A percentile compares a stretch with the other conserved stretches of the same genome.
These are phyloP conservation scores for Pica pica DNA, from an alignment of 2,113 vertebrate genomes.

Conservation along the genomic window DNA sequence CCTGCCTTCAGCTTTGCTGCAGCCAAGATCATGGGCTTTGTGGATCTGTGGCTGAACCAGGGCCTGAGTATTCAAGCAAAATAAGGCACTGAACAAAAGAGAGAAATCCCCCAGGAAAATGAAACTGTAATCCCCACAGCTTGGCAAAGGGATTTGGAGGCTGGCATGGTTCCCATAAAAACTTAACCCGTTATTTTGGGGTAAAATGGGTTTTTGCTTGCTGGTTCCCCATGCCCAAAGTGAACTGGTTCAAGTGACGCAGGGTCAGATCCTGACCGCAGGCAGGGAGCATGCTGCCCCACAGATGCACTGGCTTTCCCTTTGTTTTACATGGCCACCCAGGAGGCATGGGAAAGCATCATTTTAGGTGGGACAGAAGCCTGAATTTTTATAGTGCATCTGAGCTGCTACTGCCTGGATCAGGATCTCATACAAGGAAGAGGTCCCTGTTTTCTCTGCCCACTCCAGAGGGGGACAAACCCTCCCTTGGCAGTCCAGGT, in stretches of 20 bases:
- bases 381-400: background rate
- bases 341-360: background rate
- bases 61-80: background rate
- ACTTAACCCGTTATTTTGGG: background rate
- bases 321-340: background rate
- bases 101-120: conserved; percentile 53
- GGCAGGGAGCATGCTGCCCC: background rate
- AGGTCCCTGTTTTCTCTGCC: background rate
- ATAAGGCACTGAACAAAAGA: conserved; percentile 33
- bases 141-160: conserved; percentile 28
- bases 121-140: conserved; percentile 48
- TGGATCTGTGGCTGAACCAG: background rate
- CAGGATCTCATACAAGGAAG: background rate
- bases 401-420: background rate
- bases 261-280: background rate
- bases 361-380: background rate
- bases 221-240: background rate
- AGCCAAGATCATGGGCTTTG: background rate
- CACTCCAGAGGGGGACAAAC: background rate
- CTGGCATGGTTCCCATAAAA: background rate
- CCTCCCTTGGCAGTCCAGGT: background rate
- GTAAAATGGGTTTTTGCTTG: background rate
- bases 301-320: background rate
- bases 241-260: background rate
- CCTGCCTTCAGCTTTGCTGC: background rate